Conservation (phyloP, 2,888 invertebrate species). For the Yponomeuta plumbellus region DNA sequence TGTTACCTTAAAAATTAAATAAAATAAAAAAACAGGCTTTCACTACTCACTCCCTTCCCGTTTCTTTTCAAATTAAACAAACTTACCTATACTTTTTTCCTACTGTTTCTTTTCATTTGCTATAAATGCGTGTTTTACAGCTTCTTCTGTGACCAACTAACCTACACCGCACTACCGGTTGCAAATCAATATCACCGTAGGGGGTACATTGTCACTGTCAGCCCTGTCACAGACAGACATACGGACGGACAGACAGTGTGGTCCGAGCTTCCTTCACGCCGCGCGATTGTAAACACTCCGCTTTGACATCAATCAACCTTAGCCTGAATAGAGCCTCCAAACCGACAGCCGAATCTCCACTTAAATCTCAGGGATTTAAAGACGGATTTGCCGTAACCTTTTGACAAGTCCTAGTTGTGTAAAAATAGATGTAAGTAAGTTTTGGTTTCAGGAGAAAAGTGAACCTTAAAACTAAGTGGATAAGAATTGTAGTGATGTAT, state of each 20-base stretch:
- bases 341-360: not conserved
- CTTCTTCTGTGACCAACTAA: not conserved
- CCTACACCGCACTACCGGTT: not conserved
- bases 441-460: not conserved
- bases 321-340: not conserved
- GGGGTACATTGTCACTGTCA: not conserved
- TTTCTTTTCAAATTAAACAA: too few relatives aligned
- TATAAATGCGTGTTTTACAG: not conserved
- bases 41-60: too few relatives aligned
- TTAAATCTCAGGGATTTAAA: not conserved
- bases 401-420: not conserved
- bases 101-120: not conserved
- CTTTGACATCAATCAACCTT: not conserved
- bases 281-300: conserved; percentile 4
- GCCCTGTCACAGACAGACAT: conserved; percentile 5
- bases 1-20: too few relatives aligned
- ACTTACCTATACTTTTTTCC: too few relatives aligned
- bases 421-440: not conserved
- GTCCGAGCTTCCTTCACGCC: conserved; percentile 7
- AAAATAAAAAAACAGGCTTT: too few relatives aligned
- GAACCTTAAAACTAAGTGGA: not conserved
- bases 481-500: not conserved
- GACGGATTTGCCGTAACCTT: not conserved
- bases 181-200: not conserved
- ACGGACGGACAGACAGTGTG: not conserved